These are phyloP conservation scores for Echiichthys vipera DNA, from an alignment of 2,797 vertebrate genomes.

Conservation along the genomic window DNA sequence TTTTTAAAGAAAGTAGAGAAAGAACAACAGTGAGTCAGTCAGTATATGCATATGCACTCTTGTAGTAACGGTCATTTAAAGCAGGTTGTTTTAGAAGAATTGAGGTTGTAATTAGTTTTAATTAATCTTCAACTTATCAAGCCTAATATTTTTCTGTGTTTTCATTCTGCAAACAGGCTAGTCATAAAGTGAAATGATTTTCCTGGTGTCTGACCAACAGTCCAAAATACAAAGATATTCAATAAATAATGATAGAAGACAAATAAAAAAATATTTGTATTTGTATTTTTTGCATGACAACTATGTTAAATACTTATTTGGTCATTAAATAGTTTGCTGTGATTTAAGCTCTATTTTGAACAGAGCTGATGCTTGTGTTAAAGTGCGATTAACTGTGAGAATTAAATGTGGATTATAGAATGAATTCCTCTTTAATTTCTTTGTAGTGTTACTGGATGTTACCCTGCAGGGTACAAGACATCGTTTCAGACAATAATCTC, in stretches of 20 bases:
- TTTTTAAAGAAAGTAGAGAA: not conserved
- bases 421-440: not conserved
- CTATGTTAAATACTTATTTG: not conserved
- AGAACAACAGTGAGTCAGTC: not conserved
- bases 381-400: not conserved
- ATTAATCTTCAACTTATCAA: not conserved
- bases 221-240: not conserved
- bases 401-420: not conserved
- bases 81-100: not conserved
- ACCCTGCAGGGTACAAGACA: not conserved
- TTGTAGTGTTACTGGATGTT: not conserved
- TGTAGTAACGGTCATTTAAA: not conserved
- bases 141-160: not conserved
- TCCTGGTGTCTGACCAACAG: not conserved
- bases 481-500: no score
- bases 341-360: not conserved
- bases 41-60: not conserved
- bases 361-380: not conserved
- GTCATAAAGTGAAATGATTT: not conserved
- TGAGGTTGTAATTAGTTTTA: not conserved
- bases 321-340: not conserved
- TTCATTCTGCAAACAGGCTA: not conserved
- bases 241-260: not conserved
- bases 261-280: not conserved
- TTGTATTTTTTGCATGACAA: not conserved